Base-by-base conservation (phyloP, 2,888 invertebrate species). In the Ichneumoninae sp. region DNA sequence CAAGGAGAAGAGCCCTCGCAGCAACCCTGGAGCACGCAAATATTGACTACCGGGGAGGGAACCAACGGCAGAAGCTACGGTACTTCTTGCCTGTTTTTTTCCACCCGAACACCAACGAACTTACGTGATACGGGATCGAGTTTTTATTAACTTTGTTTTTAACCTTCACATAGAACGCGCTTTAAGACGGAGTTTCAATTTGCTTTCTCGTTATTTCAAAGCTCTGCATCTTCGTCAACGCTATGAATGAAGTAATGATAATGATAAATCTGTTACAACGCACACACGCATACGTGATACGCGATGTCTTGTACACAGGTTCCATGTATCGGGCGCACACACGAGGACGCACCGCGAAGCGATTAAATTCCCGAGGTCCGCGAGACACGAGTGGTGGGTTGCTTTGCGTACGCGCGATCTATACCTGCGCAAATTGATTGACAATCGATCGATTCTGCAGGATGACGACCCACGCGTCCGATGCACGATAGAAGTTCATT, bases 21-120 rank as follows among this genome's bases (percentile, higher is more conserved):
- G 89, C 88, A 89, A 86, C 89, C 92, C 89, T 83, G 90, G 89
- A 89, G 91, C 92, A 91, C 92, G 91, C 92, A 93, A 93, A 93
- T 93, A 93, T 93, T 93, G 93, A 93, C 93, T 91, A 86, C 88
- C 73, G 77, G 47, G 47, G 57, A 74, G 68, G 69, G 63, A 78
- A 66, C 74, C 54, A 63, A 8, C 63, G 36, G 7, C n/a, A n/a
- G 16, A 52, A 16, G 30, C n/a, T 33, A 26, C 19, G 13, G 47
- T 44, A 44, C 44, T 19, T 44, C 16, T 26, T 19, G 40, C 16
- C 40, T 57, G 22, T 33, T 57, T 54, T 71, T 33, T 54, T n/a
- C 1, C 19, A 66, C 19, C 40, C 19, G 19, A 36, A 66, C 36
- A 40, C 65, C 36, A 66, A 66, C 65, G 65, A 66, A 40, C 19